phyloP scores from a whole-genome alignment of 1,140 invertebrate species.

The Vanessa tameamea region DNA sequence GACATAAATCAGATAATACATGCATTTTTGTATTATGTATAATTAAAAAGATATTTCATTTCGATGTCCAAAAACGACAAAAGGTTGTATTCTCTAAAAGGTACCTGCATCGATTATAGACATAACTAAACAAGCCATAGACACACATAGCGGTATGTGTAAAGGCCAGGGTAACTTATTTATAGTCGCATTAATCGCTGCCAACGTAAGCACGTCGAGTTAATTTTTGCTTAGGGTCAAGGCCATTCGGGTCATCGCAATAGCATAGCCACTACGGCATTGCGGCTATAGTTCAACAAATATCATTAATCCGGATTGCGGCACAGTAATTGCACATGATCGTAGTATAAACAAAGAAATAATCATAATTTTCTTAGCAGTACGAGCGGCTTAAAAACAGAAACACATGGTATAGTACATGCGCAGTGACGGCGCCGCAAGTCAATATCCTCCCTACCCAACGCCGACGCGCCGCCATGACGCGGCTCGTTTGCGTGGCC shows the following conservation, averaged over 20 bases:
- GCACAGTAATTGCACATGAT: conserved; percentile 42
- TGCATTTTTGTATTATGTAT: no score
- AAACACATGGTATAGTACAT: conserved; percentile 76
- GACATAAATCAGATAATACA: no score
- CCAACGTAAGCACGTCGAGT: conserved; percentile 33
- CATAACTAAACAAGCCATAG: conserved; percentile 19
- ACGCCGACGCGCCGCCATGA: conserved; percentile 71
- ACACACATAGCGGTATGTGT: conserved; percentile 13
- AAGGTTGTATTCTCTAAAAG: no score
- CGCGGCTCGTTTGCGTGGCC: conserved; percentile 44
- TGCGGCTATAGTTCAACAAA: conserved; percentile 37
- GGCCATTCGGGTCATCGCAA: conserved; percentile 42
- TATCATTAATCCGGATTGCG: conserved; percentile 38
- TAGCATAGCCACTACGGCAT: conserved; percentile 37
- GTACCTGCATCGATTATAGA: not conserved
- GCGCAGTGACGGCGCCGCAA: conserved; percentile 70
- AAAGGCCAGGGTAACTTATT: conserved; percentile 38
- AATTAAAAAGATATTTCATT: no score
- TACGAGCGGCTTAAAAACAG: conserved; percentile 69
- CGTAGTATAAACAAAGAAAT: conserved; percentile 50
- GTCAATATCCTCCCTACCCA: conserved; percentile 78
- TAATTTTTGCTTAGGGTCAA: conserved; percentile 55
- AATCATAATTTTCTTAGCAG: conserved; percentile 60
- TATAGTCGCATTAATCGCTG: conserved; percentile 34
- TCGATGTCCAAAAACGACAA: no score